Evolutionary conservation across 2,113 vertebrate genomes (phyloP).

Genomic region (Gorsachius goisagi): DNA sequence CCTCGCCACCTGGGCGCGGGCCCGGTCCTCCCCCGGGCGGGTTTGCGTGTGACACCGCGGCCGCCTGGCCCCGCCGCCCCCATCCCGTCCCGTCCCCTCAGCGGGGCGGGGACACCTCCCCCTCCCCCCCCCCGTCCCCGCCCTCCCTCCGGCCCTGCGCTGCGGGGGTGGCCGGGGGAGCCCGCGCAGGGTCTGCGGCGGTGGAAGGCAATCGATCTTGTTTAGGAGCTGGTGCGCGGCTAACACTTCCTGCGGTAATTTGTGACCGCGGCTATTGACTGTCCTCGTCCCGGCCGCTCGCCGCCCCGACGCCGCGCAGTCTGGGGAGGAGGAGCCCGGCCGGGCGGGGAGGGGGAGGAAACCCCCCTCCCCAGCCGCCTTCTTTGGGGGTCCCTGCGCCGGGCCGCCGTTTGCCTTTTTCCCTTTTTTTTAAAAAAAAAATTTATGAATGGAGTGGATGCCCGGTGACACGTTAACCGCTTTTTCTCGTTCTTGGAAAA

Average conservation of each 20-base stretch:
- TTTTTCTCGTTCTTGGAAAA: conserved; percentile 47
- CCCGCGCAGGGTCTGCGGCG: neutral
- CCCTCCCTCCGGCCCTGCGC: neutral
- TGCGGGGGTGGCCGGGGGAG: neutral
- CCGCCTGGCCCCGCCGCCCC: no score
- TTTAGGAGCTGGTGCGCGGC: conserved; percentile 9
- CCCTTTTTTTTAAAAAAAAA: no score
- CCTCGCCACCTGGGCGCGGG: neutral
- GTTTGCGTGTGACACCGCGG: neutral
- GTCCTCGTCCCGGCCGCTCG: conserved; percentile 62
- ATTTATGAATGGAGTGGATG: conserved; percentile 75
- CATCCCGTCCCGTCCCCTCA: neutral
- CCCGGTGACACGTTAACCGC: conserved; percentile 64
- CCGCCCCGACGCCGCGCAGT: conserved; percentile 81
- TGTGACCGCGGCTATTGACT: conserved; percentile 37
- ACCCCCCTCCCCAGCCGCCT: neutral
- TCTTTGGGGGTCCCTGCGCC: conserved; percentile 52
- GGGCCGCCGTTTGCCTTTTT: neutral
- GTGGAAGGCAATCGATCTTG: conserved; percentile 69
- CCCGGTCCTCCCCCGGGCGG: neutral
- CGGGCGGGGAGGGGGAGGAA: conserved; percentile 18
- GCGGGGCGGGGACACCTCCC: neutral
- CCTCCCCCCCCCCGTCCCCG: no score
- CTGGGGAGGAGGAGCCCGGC: conserved; percentile 77
- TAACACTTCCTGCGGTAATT: conserved; percentile 73